Evolutionary conservation across 1,140 invertebrate genomes (phyloP).

Genomic region (Eriocheir sinensis): DNA sequence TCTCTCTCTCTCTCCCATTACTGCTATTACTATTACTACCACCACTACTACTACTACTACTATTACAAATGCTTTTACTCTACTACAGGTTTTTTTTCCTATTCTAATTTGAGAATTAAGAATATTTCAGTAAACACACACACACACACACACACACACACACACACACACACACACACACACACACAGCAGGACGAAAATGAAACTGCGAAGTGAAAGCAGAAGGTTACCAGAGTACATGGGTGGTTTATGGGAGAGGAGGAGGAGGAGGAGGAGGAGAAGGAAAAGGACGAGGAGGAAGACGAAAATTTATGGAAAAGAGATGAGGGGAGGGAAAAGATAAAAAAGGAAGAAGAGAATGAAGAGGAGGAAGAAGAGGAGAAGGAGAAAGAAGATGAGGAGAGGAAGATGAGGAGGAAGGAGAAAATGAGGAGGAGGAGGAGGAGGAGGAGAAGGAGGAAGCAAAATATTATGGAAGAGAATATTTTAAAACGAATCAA

Average conservation of each 20-base stretch:
- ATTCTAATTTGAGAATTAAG: background rate
- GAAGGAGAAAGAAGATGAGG: background rate
- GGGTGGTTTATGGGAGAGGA: background rate
- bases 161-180: conserved; percentile 26
- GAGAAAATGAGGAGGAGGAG: background rate
- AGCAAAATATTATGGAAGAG: background rate
- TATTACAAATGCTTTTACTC: background rate
- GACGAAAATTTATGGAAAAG: too few relatives aligned
- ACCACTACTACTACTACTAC: background rate
- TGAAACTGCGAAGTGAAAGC: background rate
- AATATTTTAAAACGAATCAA: background rate
- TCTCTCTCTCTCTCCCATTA: conserved; percentile 29
- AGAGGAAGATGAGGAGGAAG: background rate
- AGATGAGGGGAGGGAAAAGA: background rate
- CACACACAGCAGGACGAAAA: background rate
- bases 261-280: too few relatives aligned
- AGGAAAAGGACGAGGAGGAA: background rate
- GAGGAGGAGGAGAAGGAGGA: background rate
- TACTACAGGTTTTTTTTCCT: too few relatives aligned
- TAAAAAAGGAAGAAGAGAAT: background rate
- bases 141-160: background rate
- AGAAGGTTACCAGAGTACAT: background rate
- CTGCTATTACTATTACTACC: background rate
- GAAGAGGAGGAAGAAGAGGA: conserved; percentile 1
- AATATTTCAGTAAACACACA: background rate